phyloP scores from a whole-genome alignment of 2,888 invertebrate species.

The Agrotis clavis region DNA sequence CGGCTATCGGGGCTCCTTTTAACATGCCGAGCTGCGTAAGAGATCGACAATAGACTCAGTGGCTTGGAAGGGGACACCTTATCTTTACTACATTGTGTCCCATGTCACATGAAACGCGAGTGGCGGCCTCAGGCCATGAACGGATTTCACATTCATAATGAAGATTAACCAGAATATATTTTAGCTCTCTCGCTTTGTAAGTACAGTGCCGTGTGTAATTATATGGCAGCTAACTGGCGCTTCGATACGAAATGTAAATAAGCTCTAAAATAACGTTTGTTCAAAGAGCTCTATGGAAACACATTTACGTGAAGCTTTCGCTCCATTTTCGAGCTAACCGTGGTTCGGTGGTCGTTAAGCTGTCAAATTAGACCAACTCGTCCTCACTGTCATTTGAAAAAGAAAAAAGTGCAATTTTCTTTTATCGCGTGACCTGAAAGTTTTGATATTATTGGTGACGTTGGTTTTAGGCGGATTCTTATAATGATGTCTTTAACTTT shows the following conservation, averaged over 20 bases:
- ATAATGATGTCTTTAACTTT: conserved; percentile 47
- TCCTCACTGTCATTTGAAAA: conserved; percentile 79
- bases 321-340: conserved; percentile 74
- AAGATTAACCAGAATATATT: conserved; percentile 79
- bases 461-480: conserved; percentile 47
- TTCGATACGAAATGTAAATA: conserved; percentile 69
- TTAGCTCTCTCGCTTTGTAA: conserved; percentile 64
- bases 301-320: conserved; percentile 67
- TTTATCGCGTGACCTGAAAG: conserved; percentile 82
- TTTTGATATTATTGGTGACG: conserved; percentile 79
- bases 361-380: conserved; percentile 83
- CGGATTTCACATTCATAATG: conserved; percentile 86
- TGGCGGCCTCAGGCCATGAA: conserved; percentile 81
- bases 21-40: conserved; percentile 84
- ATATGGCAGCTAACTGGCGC: conserved; percentile 62
- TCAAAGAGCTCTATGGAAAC: conserved; percentile 66
- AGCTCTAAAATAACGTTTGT: conserved; percentile 68
- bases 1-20: conserved; percentile 78
- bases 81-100: conserved; percentile 89
- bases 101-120: conserved; percentile 87
- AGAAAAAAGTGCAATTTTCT: conserved; percentile 83
- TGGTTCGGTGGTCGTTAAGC: conserved; percentile 78
- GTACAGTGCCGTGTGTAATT: conserved; percentile 65
- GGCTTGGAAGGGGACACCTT: conserved; percentile 88
- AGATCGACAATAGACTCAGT: conserved; percentile 88